Percentiles rank a stretch among this genome's conserved stretches.
phyloP scores from a whole-genome alignment of 2,113 vertebrate genomes.

The Platysternon megacephalum region DNA sequence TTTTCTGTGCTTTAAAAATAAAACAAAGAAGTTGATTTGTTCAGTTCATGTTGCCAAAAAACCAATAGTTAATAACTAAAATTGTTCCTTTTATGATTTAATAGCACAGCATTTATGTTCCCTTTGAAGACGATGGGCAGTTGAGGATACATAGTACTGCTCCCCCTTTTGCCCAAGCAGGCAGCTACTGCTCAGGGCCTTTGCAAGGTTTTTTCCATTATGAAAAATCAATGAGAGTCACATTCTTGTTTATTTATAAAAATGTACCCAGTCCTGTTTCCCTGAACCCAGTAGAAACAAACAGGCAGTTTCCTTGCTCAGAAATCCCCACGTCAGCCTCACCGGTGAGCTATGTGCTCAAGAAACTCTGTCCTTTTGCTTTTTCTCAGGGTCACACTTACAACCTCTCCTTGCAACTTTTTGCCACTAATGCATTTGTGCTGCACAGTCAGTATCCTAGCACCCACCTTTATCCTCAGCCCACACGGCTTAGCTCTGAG shows the following conservation, averaged over 20 bases:
- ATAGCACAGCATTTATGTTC: background rate
- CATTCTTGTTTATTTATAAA: background rate
- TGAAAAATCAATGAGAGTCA: background rate
- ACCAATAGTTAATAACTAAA: background rate
- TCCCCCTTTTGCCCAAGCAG: background rate
- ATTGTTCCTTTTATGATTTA: accelerated
- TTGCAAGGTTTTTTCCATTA: background rate
- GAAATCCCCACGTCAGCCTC: background rate
- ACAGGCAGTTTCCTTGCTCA: background rate
- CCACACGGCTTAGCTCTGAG: background rate
- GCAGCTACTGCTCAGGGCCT: accelerated
- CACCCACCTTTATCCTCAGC: background rate
- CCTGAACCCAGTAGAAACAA: background rate
- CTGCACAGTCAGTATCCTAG: background rate
- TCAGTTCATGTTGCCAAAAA: background rate
- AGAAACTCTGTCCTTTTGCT: background rate
- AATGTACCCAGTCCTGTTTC: background rate
- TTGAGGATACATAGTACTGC: background rate
- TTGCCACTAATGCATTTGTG: background rate
- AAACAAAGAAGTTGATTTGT: constrained; percentile 18
- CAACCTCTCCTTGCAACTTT: background rate
- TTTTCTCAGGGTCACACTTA: background rate
- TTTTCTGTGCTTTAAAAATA: background rate
- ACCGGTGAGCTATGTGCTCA: no score
- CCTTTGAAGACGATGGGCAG: background rate